Conservation (phyloP, 2,113 vertebrate genomes). For the Hydrochoerus hydrochaeris region DNA sequence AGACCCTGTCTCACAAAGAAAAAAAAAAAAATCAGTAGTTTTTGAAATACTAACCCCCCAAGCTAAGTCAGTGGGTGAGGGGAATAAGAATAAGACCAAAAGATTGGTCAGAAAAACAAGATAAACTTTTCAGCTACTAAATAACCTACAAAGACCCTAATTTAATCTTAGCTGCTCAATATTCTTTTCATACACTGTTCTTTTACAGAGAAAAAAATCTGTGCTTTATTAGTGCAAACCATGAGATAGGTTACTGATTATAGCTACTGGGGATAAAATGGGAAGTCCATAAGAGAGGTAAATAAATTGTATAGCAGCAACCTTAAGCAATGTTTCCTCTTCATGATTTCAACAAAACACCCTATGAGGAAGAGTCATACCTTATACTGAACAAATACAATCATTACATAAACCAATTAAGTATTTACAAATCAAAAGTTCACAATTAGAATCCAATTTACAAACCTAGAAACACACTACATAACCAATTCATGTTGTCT, state of each 20-base stretch:
- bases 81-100: neutral
- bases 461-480: neutral
- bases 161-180: neutral
- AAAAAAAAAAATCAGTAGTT: too few species aligned
- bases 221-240: neutral
- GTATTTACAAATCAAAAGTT: neutral
- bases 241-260: neutral
- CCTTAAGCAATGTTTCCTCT: neutral
- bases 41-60: neutral
- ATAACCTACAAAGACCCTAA: neutral
- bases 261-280: neutral
- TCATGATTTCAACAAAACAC: neutral
- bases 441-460: neutral
- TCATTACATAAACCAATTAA: neutral
- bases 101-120: neutral
- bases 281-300: neutral
- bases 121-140: neutral
- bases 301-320: neutral
- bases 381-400: neutral
- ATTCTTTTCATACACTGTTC: neutral
- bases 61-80: neutral
- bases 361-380: neutral
- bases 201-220: neutral
- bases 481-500: neutral
- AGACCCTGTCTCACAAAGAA: too few species aligned